Conservation (phyloP, 2,113 vertebrate genomes). For the Dicentrarchus labrax region DNA sequence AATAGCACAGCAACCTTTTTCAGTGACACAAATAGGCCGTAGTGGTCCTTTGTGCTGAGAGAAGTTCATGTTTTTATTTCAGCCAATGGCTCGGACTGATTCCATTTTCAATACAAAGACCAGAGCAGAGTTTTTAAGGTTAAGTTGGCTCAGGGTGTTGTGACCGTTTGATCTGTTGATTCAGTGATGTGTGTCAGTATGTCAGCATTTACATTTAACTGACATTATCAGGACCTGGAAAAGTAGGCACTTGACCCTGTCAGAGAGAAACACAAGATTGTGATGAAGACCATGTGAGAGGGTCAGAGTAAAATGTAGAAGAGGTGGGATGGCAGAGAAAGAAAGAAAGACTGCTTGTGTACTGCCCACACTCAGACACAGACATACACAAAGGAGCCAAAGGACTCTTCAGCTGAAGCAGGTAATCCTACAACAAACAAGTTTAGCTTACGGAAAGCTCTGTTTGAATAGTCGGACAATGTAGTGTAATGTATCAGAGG, state of each 20-base stretch:
- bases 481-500: conserved; percentile 9
- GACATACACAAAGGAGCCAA: conserved; percentile 10
- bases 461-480: conserved; percentile 45
- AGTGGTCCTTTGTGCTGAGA: not conserved
- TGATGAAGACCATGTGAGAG: not conserved
- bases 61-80: conserved; percentile 14
- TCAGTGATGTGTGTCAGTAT: conserved; percentile 20
- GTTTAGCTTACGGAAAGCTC: conserved; percentile 25
- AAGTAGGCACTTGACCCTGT: conserved; percentile 32
- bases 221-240: conserved; percentile 25
- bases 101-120: not conserved
- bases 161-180: conserved; percentile 3
- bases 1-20: not conserved
- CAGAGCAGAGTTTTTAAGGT: conserved; percentile 1
- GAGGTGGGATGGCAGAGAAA: not conserved
- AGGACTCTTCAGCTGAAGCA: conserved; percentile 12
- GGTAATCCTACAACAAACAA: conserved; percentile 55
- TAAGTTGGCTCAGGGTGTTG: not conserved
- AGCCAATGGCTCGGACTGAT: not conserved
- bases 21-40: not conserved
- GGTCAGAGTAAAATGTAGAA: not conserved
- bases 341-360: not conserved
- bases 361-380: conserved; percentile 10
- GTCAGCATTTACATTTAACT: conserved; percentile 31
- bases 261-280: conserved; percentile 17